These are phyloP conservation scores for Tipula lateralis DNA, from an alignment of 2,888 invertebrate genomes.

Conservation along the genomic window DNA sequence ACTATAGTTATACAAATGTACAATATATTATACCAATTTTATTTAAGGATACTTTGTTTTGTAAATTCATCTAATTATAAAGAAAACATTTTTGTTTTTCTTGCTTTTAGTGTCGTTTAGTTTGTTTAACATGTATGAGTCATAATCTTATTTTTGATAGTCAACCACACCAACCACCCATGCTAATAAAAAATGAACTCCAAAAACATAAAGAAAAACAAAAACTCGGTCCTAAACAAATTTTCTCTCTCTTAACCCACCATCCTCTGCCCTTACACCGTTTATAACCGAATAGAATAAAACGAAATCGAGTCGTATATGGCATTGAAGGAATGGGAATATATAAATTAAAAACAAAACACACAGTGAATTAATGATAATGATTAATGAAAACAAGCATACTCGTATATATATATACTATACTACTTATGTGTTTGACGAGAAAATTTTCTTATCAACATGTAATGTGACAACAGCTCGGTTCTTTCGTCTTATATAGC, in stretches of 20 bases:
- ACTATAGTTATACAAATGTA: too few species aligned
- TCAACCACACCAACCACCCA: background rate
- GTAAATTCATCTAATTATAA: background rate
- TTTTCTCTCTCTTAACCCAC: background rate
- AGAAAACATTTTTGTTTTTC: background rate
- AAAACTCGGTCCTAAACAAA: background rate
- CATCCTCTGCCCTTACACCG: background rate
- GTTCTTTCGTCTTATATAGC: background rate
- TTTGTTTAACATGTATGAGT: constrained; percentile 14
- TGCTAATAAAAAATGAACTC: background rate
- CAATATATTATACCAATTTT: too few species aligned
- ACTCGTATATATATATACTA: background rate
- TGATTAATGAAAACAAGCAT: constrained; percentile 7
- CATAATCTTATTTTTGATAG: constrained; percentile 1
- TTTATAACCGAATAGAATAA: background rate
- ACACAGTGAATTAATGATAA: constrained; percentile 12
- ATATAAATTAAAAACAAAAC: constrained; percentile 12
- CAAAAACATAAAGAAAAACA: background rate
- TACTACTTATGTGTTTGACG: background rate
- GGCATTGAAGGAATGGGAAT: background rate
- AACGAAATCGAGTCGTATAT: background rate
- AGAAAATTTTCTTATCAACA: background rate
- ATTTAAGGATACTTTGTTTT: too few species aligned
- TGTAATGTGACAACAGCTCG: constrained; percentile 11
- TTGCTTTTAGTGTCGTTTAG: background rate